Evolutionary conservation across 2,888 invertebrate genomes (phyloP), one percentile per base, ranked within the genome.

Genomic region (Cheilosia pagana): DNA sequence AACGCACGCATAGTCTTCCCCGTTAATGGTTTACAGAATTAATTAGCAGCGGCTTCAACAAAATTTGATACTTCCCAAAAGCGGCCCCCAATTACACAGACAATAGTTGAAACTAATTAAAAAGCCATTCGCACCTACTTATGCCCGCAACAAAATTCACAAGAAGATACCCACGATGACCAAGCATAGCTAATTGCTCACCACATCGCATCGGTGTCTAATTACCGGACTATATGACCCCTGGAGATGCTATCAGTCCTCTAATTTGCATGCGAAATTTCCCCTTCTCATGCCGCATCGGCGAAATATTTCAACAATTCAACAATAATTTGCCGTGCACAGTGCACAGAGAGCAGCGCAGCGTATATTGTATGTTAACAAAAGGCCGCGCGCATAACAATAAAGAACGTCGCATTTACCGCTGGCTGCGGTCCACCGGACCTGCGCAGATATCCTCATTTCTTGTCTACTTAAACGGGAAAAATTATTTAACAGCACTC

Each of bases 401-500:
- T 83, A 83, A 83, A 83, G 79, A 79, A 83, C 79, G 59, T 19
- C 63, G 4, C 12, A 70, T 55, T 70, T 79, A 70, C 79, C 57
- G 78, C 77, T 72, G 81, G 62, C 60, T 67, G 28, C 28, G 59
- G 39, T 28, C 75, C 45, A 39, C 35, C 16, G 50, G 19, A 43
- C 48, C 50, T 59, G 35, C 10, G 10, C 25, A 62, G 72, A 50
- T 78, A 67, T 67, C 72, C 82, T 55, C 72, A 82, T 78, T 77
- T 72, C 65, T 77, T 62, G 78, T 59, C 71, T 82, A 82, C 72
- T 82, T 82, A 82, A 83, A 83, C 74, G 83, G 78, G 83, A 74
- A 83, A 83, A 83, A 83, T 79, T 78, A 78, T 83, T 83, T 83
- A 83, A 79, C 83, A 83, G 74, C 83, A 65, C 79, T 79, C 74